Evolutionary conservation across 1,140 invertebrate species (phyloP), one percentile per base, ranked within the genome.

Genomic region (Camponotus floridanus): DNA sequence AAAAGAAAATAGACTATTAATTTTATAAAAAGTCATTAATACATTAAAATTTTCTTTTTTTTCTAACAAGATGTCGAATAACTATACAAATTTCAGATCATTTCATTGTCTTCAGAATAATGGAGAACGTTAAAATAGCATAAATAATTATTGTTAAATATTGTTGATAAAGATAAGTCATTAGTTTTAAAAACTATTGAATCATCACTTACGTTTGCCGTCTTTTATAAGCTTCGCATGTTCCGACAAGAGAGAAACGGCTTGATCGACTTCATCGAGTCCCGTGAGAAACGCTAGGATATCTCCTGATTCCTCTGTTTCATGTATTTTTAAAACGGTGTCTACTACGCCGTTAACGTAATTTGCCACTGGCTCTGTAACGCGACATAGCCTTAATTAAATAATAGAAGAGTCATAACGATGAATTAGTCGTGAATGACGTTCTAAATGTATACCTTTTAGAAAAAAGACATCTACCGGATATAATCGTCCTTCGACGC

Each of bases 251-350:
- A 97, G 94, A 57, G 96, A 95, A 9, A 97, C 95, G 0, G 97
- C 98, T 81, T 96, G 94, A 79, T 98, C 96, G 1, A 99, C 98
- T 95, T 99, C 98, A 91, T 99, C 99, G 96, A 97, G 97, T 61
- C 99, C 99, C 13, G 99, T 99, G 0, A 99, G 95, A 95, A 99
- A 99, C 0, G 98, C 97, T 7, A 99, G 94, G 81, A 99, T 97
- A 95, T 99, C 98, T 0, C 99, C 99, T 6, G 96, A 95, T 13
- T 96, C 96, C 92, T 99, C 97, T 74, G 95, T 96, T 80, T 97
- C 95, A 91, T 99, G 98, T 88, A 99, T 98, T 93, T 99, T 98
- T 76, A 99, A 95, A 0, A 97, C 97, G 0, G 98, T 98, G 8
- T 99, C 97, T 0, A 99, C 97, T 18, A 98, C 97, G 4, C 97